Base-by-base conservation (phyloP, 2,888 invertebrate genomes). In the Physocephala rufipes region DNA sequence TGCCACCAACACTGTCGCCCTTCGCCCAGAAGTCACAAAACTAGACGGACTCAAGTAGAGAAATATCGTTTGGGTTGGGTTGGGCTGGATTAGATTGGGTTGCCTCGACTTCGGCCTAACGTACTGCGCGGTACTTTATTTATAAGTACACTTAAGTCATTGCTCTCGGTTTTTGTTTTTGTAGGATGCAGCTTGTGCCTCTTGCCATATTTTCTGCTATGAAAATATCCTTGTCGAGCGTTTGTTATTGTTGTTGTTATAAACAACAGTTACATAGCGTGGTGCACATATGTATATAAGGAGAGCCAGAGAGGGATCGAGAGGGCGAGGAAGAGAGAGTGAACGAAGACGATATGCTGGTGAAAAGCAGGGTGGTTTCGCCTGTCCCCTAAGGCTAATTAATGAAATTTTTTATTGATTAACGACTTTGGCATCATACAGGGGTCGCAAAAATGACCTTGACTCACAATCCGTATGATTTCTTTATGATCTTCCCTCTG, bases 321-420 rank as follows among this genome's bases (percentile, higher is more conserved):
- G n/a, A n/a, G n/a, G n/a, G n/a, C n/a, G n/a, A n/a, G n/a, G n/a
- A n/a, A n/a, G n/a, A n/a, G n/a, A n/a, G n/a, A n/a, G n/a, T n/a
- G n/a, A n/a, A 36, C 9, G 36, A 4, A 7, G 36, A 45, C 19
- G 66, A 43, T 30, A 65, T 53, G 51, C 21, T 49, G n/a, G 51
- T 49, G 16, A 24, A 45, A 26, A 45, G n/a, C 16, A 15, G 26
- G 55, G 43, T 67, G 43, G 67, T 1, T 26, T 12, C 51, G 26
- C 47, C 24, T 59, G 47, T 26, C 43, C 59, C 67, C 67, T 16
- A 47, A 47, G 67, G 67, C 59, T 59, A 67, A 67, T 67, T 67
- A 67, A 59, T 59, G 59, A 47, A 49, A 67, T 59, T 67, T 67
- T 59, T 61, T 49, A 61, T 67, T 59, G 67, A 67, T 67, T 67